Conservation (phyloP, 2,113 vertebrate genomes). For the Nerophis ophidion region DNA sequence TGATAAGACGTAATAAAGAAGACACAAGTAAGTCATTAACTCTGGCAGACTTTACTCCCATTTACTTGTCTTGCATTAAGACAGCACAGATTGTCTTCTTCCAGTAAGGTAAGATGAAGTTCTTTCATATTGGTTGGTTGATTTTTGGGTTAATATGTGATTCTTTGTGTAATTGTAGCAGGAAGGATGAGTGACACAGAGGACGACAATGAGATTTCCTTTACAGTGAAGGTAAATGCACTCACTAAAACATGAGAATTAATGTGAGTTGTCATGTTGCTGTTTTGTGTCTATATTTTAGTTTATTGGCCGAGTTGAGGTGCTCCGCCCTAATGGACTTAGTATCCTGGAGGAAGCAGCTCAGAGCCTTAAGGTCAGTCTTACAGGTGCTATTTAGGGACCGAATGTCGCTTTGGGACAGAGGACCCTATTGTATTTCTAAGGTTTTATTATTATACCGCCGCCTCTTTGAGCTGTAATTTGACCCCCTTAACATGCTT, state of each 20-base stretch:
- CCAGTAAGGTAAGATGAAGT: slow-evolving; percentile 30
- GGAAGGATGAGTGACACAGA: slow-evolving; percentile 58
- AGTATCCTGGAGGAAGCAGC: slow-evolving; percentile 59
- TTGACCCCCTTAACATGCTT: too few relatives aligned
- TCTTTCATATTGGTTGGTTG: not conserved
- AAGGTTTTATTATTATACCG: too few relatives aligned
- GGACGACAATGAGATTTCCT: slow-evolving; percentile 63
- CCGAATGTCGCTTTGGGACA: too few relatives aligned
- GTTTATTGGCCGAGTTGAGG: slow-evolving; percentile 68
- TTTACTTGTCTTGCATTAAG: not conserved
- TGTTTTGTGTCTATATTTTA: slow-evolving; percentile 29
- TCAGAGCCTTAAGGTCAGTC: slow-evolving; percentile 48
- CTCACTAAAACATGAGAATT: not conserved
- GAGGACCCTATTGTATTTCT: too few relatives aligned
- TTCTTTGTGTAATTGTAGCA: not conserved
- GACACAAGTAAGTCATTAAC: slow-evolving; percentile 59
- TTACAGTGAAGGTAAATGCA: slow-evolving; percentile 60
- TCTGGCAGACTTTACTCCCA: slow-evolving; percentile 52
- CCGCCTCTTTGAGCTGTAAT: too few relatives aligned
- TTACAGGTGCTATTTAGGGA: not conserved
- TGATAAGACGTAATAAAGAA: slow-evolving; percentile 60
- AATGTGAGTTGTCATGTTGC: not conserved
- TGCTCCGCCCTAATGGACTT: slow-evolving; percentile 50
- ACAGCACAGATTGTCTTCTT: not conserved
- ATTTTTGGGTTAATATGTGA: not conserved